These are phyloP conservation scores for Liasis olivaceus DNA, from an alignment of 2,797 vertebrate species.

Conservation along the genomic window DNA sequence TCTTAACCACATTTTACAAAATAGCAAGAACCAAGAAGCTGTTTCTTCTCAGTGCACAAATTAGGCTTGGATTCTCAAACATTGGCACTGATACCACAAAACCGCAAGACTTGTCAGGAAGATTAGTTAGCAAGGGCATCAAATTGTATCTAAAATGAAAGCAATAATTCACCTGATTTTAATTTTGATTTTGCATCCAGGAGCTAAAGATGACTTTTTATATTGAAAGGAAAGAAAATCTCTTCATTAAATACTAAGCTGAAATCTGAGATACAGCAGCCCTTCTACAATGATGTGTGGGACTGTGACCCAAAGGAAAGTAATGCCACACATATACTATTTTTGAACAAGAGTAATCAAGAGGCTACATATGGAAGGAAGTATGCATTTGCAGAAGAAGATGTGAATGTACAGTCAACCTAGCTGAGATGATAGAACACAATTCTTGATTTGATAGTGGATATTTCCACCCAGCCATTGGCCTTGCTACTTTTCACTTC, in stretches of 20 bases:
- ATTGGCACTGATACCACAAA: background rate
- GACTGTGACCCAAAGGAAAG: background rate
- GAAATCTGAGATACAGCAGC: background rate
- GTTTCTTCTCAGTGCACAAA: constrained; percentile 7
- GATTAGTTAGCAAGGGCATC: background rate
- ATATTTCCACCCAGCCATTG: too few species aligned
- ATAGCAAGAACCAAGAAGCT: background rate
- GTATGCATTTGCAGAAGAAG: background rate
- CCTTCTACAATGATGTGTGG: background rate
- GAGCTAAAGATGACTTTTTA: constrained; percentile 1
- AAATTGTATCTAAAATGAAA: constrained; percentile 7
- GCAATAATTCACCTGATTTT: background rate
- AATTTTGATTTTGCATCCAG: background rate
- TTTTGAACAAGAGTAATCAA: background rate
- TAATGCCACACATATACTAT: background rate
- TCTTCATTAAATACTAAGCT: background rate
- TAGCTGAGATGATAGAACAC: too few species aligned
- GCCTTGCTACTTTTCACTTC: too few species aligned
- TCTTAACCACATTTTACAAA: background rate
- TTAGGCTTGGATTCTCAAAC: background rate
- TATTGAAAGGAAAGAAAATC: background rate
- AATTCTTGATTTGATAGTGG: too few species aligned
- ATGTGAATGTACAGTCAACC: too few species aligned
- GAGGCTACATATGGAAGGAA: background rate
- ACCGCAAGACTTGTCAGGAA: background rate